Evolutionary conservation across 1,140 invertebrate genomes (phyloP), one percentile per base, ranked within the genome.

Genomic region (Akabosia matsudoensis): DNA sequence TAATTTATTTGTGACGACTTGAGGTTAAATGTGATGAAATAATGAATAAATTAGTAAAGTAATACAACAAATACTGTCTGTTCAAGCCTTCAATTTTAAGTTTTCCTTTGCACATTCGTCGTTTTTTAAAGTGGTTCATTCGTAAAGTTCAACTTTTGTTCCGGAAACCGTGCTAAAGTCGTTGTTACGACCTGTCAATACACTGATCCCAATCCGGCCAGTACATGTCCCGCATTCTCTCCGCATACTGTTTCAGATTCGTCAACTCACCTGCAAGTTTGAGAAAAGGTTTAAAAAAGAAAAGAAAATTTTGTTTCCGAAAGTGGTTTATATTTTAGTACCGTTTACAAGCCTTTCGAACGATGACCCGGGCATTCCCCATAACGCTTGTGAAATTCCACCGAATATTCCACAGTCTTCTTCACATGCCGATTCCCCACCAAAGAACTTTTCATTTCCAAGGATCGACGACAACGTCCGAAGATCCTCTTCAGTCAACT

Each of bases 341-440:
- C 83, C 82, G 67, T 79, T 80, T 0, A 82, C 61, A 10, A 84
- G 79, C 14, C 78, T 76, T 45, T 75, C 74, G 37, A 73, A 79
- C 52, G 78, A 74, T 37, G 75, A 30, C 1, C 75, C 75, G 18
- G 78, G 78, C 1, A 74, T 33, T 52, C 78, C 74, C 78, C 78
- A 79, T 3, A 76, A 14, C 24, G 54, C 26, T 67, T 79, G 75
- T 18, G 78, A 34, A 2, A 79, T 30, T 26, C 26, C 18, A 61
- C 78, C 78, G 72, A 79, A 79, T 24, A 79, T 76, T 0, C 56
- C 33, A 34, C 71, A 64, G 37, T 79, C 78, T 24, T 73, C 72
- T 22, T 74, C 73, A 45, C 52, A 74, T 54, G 78, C 75, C 22
- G 76, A 56, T 26, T 79, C 78, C 14, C 78, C 78, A 16, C 73